Evolutionary conservation across 2,113 vertebrate species (phyloP).

Genomic region (Pelecanus crispus): DNA sequence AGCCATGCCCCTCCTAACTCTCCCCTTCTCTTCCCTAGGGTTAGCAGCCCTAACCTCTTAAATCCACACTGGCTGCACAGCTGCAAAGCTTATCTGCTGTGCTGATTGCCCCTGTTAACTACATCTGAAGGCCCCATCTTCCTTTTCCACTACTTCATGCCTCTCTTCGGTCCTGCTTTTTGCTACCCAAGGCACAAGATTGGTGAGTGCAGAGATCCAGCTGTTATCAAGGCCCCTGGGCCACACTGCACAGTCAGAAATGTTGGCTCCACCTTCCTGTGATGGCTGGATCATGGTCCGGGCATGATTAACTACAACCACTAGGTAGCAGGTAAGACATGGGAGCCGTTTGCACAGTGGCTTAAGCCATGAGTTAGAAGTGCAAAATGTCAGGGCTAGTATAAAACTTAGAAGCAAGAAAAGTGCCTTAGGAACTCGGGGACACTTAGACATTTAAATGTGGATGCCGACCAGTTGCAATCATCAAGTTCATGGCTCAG

Average conservation of each 20-base stretch:
- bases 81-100: background rate
- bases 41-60: background rate
- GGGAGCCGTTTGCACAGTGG: background rate
- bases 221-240: too few relatives aligned
- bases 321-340: background rate
- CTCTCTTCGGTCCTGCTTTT: background rate
- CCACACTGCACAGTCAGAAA: fast-evolving
- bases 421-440: background rate
- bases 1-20: too few relatives aligned
- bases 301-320: background rate
- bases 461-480: background rate
- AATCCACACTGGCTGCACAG: background rate
- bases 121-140: background rate
- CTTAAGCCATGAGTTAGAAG: background rate
- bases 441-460: background rate
- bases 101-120: background rate
- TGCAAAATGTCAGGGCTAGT: background rate
- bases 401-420: background rate
- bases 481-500: background rate
- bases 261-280: background rate
- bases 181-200: background rate
- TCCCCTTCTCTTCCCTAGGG: too few relatives aligned
- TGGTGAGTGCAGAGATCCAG: background rate
- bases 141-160: background rate
- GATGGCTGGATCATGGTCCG: background rate